phyloP scores from a whole-genome alignment of 2,113 vertebrate genomes.

The Ivindomyrus marchei region DNA sequence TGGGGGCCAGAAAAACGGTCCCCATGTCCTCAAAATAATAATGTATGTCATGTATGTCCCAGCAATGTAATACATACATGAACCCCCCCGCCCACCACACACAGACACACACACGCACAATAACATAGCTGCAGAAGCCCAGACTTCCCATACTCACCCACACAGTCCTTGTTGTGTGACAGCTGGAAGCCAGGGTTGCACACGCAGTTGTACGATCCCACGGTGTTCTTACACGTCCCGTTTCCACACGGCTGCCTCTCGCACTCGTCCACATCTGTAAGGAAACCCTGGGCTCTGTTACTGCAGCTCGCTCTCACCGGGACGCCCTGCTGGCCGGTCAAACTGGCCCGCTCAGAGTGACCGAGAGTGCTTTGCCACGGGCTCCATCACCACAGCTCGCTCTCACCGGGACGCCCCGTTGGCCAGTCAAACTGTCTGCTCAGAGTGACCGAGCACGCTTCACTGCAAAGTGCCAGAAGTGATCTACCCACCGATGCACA shows the following conservation, averaged over 20 bases:
- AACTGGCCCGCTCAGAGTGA: not conserved
- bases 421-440: not conserved
- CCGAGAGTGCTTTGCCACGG: too few species aligned
- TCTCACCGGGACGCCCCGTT: too few species aligned
- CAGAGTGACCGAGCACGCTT: not conserved
- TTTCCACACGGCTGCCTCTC: slow-evolving; percentile 90
- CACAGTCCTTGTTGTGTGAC: slow-evolving; percentile 94
- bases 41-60: not conserved
- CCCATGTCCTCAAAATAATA: not conserved
- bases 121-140: not conserved
- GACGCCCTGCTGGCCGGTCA: not conserved
- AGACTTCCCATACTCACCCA: slow-evolving; percentile 61
- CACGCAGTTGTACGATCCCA: slow-evolving; percentile 95
- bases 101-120: not conserved
- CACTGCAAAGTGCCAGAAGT: not conserved
- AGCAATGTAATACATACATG: not conserved
- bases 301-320: too few species aligned
- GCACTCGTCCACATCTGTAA: slow-evolving; percentile 87
- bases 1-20: not conserved
- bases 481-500: slow-evolving; percentile 76
- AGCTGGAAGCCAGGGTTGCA: slow-evolving; percentile 87
- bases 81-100: slow-evolving; percentile 1
- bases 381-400: too few species aligned
- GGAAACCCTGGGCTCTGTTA: not conserved
- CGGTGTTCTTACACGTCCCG: slow-evolving; percentile 90